Evolutionary conservation across 2,888 invertebrate genomes (phyloP), one percentile per base, ranked within the genome.

Genomic region (Volucella inanis): DNA sequence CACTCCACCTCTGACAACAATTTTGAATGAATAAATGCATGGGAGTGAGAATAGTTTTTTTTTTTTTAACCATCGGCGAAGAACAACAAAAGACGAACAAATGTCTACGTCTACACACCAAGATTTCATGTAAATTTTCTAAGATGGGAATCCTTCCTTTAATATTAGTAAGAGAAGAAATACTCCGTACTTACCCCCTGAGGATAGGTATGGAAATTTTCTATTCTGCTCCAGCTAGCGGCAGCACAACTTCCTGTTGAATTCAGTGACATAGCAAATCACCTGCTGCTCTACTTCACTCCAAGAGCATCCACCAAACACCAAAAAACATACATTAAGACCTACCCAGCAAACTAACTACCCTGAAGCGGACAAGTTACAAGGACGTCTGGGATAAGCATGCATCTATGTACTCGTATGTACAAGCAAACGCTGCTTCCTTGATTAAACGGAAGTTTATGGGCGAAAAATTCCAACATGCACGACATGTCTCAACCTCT

Each of bases 401-500:
- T 31, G 6, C 6, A 6, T 31, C 4, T 6, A 31, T 31, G n/a
- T 22, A 15, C 38, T 49, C 10, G 50, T 45, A 22, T 22, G 18
- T 22, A 55, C 61, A 45, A 39, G 2, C 57, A 77, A 70, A 77
- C 55, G 61, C 52, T 38, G 15, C 15, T 50, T 68, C 54, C 67
- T 57, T 83, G 71, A 74, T 83, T 83, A 74, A 74, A 83, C 68
- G 68, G 64, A 78, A 74, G 62, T 78, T 78, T 68, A n/a, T 52
- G 50, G 59, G 65, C 47, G 65, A 65, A 47, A 70, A 77, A 61
- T 52, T 67, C 31, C 45, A 38, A 8, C 52, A 9, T 64, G 47
- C 43, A 50, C 18, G 41, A 50, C 39, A 41, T 49, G 59, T 59
- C 65, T 43, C 45, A 79, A 61, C 47, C 47, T 10, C 55, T 31